Conservation (phyloP, 1,140 invertebrate species). For the Lepidurus couesii region DNA sequence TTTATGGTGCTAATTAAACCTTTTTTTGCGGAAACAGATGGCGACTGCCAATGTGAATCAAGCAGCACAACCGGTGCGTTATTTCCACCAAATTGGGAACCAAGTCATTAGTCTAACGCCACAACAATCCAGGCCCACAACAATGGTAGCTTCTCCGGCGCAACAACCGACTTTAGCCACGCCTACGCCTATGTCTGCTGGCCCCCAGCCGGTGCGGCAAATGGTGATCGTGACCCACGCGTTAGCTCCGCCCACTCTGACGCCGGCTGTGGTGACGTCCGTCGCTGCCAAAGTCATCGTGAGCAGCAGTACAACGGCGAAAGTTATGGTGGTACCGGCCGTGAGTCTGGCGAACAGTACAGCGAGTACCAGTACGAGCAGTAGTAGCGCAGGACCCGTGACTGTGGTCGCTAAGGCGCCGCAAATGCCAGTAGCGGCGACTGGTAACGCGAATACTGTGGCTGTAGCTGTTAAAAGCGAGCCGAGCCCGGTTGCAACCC, state of each 20-base stretch:
- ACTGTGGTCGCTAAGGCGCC: background rate
- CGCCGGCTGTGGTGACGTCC: background rate
- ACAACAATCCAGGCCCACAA: background rate
- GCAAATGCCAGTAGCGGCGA: slow-evolving; percentile 21
- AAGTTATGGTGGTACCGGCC: slow-evolving; percentile 26
- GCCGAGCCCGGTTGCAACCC: slow-evolving; percentile 36
- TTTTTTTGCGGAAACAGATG: slow-evolving; percentile 25
- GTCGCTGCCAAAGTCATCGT: background rate
- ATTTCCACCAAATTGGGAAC: slow-evolving; percentile 38
- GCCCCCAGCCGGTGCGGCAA: slow-evolving; percentile 28
- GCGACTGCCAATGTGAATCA: slow-evolving; percentile 29
- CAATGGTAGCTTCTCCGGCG: background rate
- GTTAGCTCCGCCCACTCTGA: slow-evolving; percentile 25
- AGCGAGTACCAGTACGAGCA: slow-evolving; percentile 17
- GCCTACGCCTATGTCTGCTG: slow-evolving; percentile 29
- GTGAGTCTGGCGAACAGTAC: slow-evolving; percentile 12
- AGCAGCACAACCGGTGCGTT: slow-evolving; percentile 32
- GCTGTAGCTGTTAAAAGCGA: background rate
- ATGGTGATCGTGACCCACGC: background rate
- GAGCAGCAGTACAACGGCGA: slow-evolving; percentile 15
- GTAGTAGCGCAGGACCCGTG: slow-evolving; percentile 28
- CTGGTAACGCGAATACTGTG: background rate
- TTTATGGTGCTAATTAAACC: background rate
- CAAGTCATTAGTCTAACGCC: slow-evolving; percentile 36
- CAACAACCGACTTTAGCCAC: background rate